Conservation (phyloP, 2,797 vertebrate species). For the Gymnodraco acuticeps region DNA sequence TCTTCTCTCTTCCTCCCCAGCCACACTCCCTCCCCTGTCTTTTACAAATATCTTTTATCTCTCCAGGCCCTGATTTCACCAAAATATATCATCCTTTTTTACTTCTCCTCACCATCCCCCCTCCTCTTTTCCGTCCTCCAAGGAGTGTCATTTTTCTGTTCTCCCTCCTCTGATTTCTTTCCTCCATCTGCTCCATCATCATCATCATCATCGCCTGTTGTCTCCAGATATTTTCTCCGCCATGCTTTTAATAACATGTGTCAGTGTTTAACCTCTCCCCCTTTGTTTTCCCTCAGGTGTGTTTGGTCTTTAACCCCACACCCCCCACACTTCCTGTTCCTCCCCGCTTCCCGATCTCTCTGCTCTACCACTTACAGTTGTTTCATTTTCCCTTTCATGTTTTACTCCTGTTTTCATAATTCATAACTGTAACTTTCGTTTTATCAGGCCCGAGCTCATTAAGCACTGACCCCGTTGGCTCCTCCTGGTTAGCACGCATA, state of each 20-base stretch:
- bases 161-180: conserved; percentile 48
- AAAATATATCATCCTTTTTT: conserved; percentile 73
- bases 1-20: conserved; percentile 29
- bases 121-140: conserved; percentile 39
- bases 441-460: conserved; percentile 72
- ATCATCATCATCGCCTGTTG: conserved; percentile 28
- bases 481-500: conserved; percentile 54
- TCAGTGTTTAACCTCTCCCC: conserved; percentile 68
- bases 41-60: conserved; percentile 59
- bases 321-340: not conserved
- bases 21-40: conserved; percentile 29
- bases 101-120: conserved; percentile 29
- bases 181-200: conserved; percentile 29
- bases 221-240: conserved; percentile 48
- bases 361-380: conserved; percentile 33
- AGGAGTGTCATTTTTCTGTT: conserved; percentile 56
- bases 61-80: conserved; percentile 64
- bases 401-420: conserved; percentile 70
- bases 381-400: conserved; percentile 52
- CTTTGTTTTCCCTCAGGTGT: conserved; percentile 61
- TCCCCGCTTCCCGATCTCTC: conserved; percentile 25
- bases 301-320: conserved; percentile 51
- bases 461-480: conserved; percentile 63
- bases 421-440: conserved; percentile 68
- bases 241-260: conserved; percentile 71